Conservation (phyloP, 1,140 invertebrate species). For the Melipona quadrifasciata region DNA sequence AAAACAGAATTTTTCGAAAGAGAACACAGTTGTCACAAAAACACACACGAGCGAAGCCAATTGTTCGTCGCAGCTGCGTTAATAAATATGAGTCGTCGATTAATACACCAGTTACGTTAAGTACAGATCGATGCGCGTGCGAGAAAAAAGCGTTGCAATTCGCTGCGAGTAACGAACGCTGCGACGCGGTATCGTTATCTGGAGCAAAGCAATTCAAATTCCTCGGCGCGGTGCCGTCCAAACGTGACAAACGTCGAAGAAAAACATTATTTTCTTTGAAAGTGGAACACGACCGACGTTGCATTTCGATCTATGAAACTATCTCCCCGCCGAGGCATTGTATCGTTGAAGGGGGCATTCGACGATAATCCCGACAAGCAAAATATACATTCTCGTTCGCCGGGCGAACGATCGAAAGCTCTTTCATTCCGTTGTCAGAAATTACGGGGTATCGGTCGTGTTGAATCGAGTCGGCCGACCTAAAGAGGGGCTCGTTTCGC, state of each 20-base stretch:
- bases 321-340: not conserved
- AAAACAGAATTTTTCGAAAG: not conserved
- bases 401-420: not conserved
- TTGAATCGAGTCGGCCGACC: constrained; percentile 30
- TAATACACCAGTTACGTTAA: no score
- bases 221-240: not conserved
- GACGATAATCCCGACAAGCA: constrained; percentile 22
- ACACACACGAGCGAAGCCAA: not conserved
- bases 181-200: not conserved
- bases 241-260: not conserved
- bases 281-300: not conserved
- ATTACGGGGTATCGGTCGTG: constrained; percentile 46
- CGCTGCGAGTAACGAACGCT: not conserved
- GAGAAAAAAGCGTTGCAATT: not conserved
- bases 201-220: not conserved
- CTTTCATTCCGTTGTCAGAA: constrained; percentile 29
- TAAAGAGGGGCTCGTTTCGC: constrained; percentile 12
- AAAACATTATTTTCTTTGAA: not conserved
- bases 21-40: not conserved
- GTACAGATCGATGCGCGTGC: not conserved
- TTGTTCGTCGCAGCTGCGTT: not conserved
- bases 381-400: not conserved
- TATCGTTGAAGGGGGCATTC: not conserved
- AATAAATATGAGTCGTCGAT: not conserved
- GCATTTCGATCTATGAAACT: not conserved